Conservation (phyloP, 1,140 invertebrate genomes). For the Idris sp. region DNA sequence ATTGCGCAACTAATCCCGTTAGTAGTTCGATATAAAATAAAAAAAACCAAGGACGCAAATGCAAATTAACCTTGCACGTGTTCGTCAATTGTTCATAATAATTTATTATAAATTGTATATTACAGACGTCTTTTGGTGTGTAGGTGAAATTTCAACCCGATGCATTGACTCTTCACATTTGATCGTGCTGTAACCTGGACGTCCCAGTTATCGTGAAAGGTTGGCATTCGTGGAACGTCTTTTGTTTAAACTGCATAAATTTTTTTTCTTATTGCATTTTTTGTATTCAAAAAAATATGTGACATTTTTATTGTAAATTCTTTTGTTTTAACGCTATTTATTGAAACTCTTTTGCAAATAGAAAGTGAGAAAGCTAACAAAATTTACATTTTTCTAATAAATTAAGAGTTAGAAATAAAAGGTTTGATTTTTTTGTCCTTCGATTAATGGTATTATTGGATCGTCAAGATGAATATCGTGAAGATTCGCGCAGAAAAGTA, state of each 20-base stretch:
- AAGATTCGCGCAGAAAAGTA: slow-evolving; percentile 54
- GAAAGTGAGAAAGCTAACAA: no score
- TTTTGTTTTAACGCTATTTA: no score
- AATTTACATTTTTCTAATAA: no score
- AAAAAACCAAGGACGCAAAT: slow-evolving; percentile 53
- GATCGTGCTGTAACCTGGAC: neutral
- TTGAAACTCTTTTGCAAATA: no score
- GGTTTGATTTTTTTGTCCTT: no score
- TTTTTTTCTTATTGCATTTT: no score
- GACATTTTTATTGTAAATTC: no score
- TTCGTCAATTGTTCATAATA: slow-evolving; percentile 24
- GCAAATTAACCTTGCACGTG: slow-evolving; percentile 60
- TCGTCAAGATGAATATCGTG: slow-evolving; percentile 53
- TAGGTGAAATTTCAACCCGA: slow-evolving; percentile 15
- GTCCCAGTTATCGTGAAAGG: slow-evolving; percentile 6
- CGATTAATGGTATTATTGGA: no score
- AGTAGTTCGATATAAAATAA: slow-evolving; percentile 46
- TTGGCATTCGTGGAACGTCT: slow-evolving; percentile 15
- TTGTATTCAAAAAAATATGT: no score
- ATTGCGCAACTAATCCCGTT: slow-evolving; percentile 66
- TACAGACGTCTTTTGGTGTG: slow-evolving; percentile 35
- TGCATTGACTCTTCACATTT: slow-evolving; percentile 8
- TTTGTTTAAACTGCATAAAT: no score
- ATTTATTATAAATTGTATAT: slow-evolving; percentile 47
- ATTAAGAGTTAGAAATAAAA: no score